Evolutionary conservation across 2,888 invertebrate species (phyloP).

Genomic region (Ormia ochracea): DNA sequence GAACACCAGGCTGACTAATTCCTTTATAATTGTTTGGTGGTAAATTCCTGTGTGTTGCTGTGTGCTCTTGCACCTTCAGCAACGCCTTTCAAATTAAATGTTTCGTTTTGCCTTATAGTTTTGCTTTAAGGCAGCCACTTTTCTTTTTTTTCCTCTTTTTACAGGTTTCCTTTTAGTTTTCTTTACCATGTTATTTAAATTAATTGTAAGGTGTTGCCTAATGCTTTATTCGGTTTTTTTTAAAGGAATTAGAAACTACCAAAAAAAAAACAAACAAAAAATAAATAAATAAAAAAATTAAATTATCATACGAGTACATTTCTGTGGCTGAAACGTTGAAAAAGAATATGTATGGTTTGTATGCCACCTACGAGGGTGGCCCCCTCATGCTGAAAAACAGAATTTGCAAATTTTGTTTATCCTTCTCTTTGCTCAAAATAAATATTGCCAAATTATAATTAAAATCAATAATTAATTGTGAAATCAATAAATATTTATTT

Average conservation of each 20-base stretch:
- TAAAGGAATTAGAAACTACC: not conserved
- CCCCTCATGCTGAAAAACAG: no score
- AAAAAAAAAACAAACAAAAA: no score
- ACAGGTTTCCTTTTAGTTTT: conserved; percentile 15
- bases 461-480: no score
- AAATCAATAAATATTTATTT: no score
- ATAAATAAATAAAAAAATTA: no score
- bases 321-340: not conserved
- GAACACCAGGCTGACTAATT: conserved; percentile 45
- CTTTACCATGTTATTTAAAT: conserved; percentile 42
- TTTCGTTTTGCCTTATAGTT: conserved; percentile 28
- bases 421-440: no score
- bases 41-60: conserved; percentile 29
- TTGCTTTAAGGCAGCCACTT: not conserved
- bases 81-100: conserved; percentile 59
- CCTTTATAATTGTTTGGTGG: conserved; percentile 57
- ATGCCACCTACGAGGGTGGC: no score
- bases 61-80: conserved; percentile 43
- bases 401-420: no score
- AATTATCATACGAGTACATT: not conserved
- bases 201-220: conserved; percentile 45
- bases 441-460: no score
- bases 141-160: not conserved
- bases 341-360: no score
- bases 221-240: not conserved